Base-by-base conservation (phyloP, 2,888 invertebrate species). In the Strigamia maritima region DNA sequence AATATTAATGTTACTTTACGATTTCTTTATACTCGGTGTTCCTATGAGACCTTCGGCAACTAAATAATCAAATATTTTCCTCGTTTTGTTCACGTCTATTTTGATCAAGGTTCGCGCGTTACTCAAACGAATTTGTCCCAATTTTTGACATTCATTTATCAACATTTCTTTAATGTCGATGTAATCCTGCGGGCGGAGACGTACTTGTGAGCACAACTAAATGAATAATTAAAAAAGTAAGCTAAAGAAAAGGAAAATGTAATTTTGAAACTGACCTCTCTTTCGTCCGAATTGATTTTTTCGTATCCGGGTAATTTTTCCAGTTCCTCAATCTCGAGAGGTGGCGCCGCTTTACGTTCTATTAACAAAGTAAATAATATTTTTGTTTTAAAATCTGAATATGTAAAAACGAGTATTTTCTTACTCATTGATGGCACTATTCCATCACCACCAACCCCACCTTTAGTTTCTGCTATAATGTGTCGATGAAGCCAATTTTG, bases 51-150 rank as follows among this genome's bases (percentile, higher is more conserved):
- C 93, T 84, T 92, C 90, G 83, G 90, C 87, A 79, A 91, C 86
- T 35, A 94, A 87, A 86, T 92, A 91, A 87, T 93, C 92, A 87
- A 92, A 93, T 83, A 96, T 90, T 86, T 94, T 94, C 81, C 95
- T 90, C 0, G 96, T 97, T 82, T 89, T 89, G 86, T 95, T 95
- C 1, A 97, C 97, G 88, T 97, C 96, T 82, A 97, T 97, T 87
- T 95, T 96, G 54, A 96, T 90, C 74, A 95, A 89, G 70, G 89
- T 89, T 78, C 97, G 88, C 0, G 96, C 96, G 84, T 94, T 94
- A 1, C 94, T 90, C 81, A 97, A 87, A 81, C 92, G 89, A 7
- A 97, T 86, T 74, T 79, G 82, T 0, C 93, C 92, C 80, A 89
- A 87, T 85, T 93, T 94, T 81, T 91, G 89, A 85, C 92, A 93